Evolutionary conservation across 30 jellyfish, hydroid and myxozoan genomes (phyloP), one percentile per base, ranked within the genome.

Genomic region (Sanderia malayensis): DNA sequence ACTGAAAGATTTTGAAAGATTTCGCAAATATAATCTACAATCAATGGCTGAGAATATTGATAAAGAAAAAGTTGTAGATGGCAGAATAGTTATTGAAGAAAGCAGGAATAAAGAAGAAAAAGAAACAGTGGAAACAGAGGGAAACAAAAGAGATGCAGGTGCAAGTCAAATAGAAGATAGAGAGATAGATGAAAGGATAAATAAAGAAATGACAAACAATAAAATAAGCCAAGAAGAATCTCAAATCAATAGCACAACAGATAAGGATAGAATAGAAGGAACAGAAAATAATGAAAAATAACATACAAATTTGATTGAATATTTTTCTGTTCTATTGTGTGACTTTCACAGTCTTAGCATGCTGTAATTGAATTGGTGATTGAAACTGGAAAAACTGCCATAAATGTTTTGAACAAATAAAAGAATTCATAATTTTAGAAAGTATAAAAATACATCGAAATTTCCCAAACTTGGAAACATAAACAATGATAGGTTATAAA

Each of bases 11-110:
- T 83, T 62, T 81, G 24, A 73, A 46, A 32, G 74, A 24, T 73
- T 73, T 31, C 76, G 78, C 30, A 83, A 83, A 64, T 83, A 83
- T 47, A 83, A 83, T 74, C 31, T 83, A 22, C 95, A 83, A 30
- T 63, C 83, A 4, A 11, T 83, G 29, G 46, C 49, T 2, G 82
- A 26, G 28, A 18, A 34, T 4, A n/a, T 3, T 6, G 67, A 24
- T 7, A 20, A 20, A 3, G 19, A n/a, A 20, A 55, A 55, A n/a
- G 67, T 4, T 10, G 18, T 19, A 55, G 18, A 24, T 4, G 19
- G 31, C 67, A 55, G 19, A 3, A 18, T 3, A 55, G 15, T 7
- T 55, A 55, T 4, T 24, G 82, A 47, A 21, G 72, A 46, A 61
- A 59, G 26, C 60, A 61, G 41, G 46, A 20, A 0, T 2, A n/a